Base-by-base conservation (phyloP, 2,797 vertebrate species). In the Manis javanica region DNA sequence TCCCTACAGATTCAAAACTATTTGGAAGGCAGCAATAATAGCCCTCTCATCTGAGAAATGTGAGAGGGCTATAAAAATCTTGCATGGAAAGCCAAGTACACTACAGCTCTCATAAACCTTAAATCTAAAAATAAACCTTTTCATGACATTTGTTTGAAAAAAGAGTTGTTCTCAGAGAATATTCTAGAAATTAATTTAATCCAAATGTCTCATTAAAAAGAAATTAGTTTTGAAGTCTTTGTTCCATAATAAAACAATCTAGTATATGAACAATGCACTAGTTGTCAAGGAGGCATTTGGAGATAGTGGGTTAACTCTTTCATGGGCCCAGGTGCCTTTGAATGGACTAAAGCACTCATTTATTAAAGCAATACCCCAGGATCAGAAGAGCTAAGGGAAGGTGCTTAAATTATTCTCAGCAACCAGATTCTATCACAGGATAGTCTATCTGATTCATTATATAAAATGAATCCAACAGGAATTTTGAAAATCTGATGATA, bases 11-110 rank as follows among this genome's bases (percentile, higher is more conserved):
- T 97, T 96, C 53, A 97, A 98, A 98, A 92, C 69, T 94, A 92
- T 90, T 89, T 94, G 75, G 90, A 98, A 98, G 84, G 53, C 69
- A 97, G 97, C 91, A 63, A 91, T 96, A 98, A 95, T 69, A 90
- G 46, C 21, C 31, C 49, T 87, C 39, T 92, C 91, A 72, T 91
- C 88, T 96, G 83, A 94, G 46, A 87, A 95, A 97, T 96, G 19
- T 46, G 96, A 97, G 84, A 18, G 11, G 24, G 63, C 23, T 96
- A 90, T 96, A 94, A 97, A 93, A 95, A 94, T 92, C 46, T 66
- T 95, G 75, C 59, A 89, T 29, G 96, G 64, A 90, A 12, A 91
- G 61, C 82, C 64, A 93, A 95, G 72, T 81, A 81, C 66, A 72
- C 31, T 75, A 75, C 7, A 84, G 71, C 15, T 66, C 69, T 95